Conservation (phyloP, 2,888 invertebrate species). For the Balanococcus diminutus region DNA sequence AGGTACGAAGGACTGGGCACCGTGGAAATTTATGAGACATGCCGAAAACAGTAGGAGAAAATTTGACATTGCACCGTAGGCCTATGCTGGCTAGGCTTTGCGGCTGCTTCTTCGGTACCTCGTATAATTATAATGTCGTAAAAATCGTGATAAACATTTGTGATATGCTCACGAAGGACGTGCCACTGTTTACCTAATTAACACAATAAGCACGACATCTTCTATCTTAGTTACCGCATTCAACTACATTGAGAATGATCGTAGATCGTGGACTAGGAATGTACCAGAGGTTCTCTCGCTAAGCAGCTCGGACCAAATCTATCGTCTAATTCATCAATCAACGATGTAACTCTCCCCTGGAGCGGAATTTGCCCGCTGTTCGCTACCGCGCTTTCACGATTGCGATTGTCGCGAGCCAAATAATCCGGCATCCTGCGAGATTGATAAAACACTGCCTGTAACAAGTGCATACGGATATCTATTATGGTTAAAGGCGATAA, state of each 20-base stretch:
- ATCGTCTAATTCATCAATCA: not conserved
- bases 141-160: conserved; percentile 39
- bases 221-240: not conserved
- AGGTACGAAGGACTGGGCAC: too few species aligned
- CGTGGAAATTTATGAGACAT: conserved; percentile 16
- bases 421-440: not conserved
- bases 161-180: conserved; percentile 7
- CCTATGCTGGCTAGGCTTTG: too few species aligned
- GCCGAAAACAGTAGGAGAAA: conserved; percentile 22
- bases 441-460: conserved; percentile 47
- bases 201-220: not conserved
- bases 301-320: not conserved
- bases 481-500: conserved; percentile 49
- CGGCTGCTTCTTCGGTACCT: not conserved
- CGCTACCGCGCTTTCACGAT: conserved; percentile 40
- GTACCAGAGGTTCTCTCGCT: too few species aligned
- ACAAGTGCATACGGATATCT: conserved; percentile 24
- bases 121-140: conserved; percentile 38
- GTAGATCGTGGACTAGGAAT: not conserved
- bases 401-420: not conserved
- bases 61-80: conserved; percentile 18
- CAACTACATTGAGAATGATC: too few species aligned
- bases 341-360: not conserved
- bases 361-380: not conserved
- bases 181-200: conserved; percentile 35